Conservation (phyloP, 2,888 invertebrate species). For the Nymphalis c-album region DNA sequence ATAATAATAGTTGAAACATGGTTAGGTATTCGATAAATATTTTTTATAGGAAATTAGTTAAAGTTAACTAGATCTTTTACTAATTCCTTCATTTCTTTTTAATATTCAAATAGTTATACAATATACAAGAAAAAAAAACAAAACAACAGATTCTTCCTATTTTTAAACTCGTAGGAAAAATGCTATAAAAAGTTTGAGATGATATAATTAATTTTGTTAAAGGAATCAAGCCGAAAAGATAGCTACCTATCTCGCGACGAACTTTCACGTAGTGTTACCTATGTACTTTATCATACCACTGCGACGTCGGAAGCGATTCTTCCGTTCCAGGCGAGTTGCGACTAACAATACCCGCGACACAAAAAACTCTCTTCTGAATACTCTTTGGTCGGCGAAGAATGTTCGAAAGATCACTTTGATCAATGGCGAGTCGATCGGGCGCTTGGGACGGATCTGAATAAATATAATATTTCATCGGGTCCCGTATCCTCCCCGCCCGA, state of each 20-base stretch:
- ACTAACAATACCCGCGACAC: constrained; percentile 12
- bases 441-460: constrained; percentile 18
- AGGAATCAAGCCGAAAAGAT: not conserved
- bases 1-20: too few relatives aligned
- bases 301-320: constrained; percentile 22
- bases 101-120: too few relatives aligned
- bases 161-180: not conserved
- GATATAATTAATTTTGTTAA: not conserved
- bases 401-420: constrained; percentile 17
- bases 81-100: too few relatives aligned
- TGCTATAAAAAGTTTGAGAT: not conserved
- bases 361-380: constrained; percentile 14
- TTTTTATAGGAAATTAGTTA: too few relatives aligned
- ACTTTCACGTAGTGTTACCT: constrained; percentile 12
- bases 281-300: not conserved
- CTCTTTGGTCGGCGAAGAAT: not conserved
- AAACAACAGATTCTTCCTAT: too few relatives aligned
- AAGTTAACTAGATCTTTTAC: too few relatives aligned
- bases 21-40: too few relatives aligned
- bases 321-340: constrained; percentile 2
- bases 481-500: not conserved
- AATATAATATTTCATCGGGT: constrained; percentile 25
- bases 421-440: constrained; percentile 16
- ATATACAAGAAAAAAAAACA: too few relatives aligned
- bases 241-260: constrained; percentile 1